Evolutionary conservation across 2,113 vertebrate genomes (phyloP).

Genomic region (Gymnobelideus leadbeateri): DNA sequence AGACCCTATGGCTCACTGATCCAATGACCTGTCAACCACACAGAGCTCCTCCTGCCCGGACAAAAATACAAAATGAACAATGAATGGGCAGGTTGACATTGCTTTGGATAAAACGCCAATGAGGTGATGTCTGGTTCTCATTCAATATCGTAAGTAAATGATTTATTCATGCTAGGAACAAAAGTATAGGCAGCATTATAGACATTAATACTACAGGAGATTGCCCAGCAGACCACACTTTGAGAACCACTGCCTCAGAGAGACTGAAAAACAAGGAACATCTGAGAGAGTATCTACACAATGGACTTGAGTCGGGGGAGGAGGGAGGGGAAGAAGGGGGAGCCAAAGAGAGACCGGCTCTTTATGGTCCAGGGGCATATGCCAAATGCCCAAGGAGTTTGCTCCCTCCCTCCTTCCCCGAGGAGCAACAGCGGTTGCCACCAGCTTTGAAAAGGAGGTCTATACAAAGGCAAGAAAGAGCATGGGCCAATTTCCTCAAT

Average conservation of each 20-base stretch:
- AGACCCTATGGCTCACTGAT: neutral
- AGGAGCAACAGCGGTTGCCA: neutral
- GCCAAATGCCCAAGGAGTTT: neutral
- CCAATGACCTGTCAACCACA: neutral
- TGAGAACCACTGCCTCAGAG: neutral
- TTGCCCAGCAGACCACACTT: slow-evolving; percentile 1
- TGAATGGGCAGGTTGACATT: neutral
- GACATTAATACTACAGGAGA: neutral
- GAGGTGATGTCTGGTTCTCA: neutral
- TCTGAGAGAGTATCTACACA: neutral
- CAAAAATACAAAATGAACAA: neutral
- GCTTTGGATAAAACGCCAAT: neutral
- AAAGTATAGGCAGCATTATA: neutral
- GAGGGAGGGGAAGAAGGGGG: neutral
- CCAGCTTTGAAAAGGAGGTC: slow-evolving; percentile 8
- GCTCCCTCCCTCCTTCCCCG: neutral
- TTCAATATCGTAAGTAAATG: neutral
- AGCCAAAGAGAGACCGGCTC: neutral
- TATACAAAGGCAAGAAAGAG: slow-evolving; percentile 6
- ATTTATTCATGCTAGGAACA: neutral
- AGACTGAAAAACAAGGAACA: neutral
- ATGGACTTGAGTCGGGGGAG: neutral
- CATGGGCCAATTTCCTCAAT: slow-evolving; percentile 5
- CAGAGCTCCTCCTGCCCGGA: neutral
- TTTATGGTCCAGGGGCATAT: slow-evolving; percentile 4